Conservation (phyloP, 2,888 invertebrate species). For the Lasioglossum zephyrum region DNA sequence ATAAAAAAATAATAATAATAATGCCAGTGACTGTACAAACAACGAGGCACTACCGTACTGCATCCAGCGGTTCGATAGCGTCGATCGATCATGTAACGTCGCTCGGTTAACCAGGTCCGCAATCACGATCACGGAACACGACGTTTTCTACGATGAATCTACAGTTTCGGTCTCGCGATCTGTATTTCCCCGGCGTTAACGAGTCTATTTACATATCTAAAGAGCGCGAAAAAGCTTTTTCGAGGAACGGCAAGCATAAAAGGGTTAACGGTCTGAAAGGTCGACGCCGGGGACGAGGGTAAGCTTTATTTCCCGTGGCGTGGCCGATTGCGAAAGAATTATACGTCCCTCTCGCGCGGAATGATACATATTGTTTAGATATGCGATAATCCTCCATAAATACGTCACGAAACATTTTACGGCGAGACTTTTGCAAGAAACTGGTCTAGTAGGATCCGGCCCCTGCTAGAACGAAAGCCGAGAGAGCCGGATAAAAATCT, state of each 20-base stretch:
- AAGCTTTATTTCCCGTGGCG: slow-evolving; percentile 32
- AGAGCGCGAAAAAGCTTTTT: slow-evolving; percentile 27
- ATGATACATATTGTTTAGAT: slow-evolving; percentile 51
- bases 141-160: not conserved
- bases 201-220: slow-evolving; percentile 47
- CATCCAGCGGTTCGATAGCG: not conserved
- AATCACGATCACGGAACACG: not conserved
- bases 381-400: slow-evolving; percentile 51
- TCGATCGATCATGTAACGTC: slow-evolving; percentile 2
- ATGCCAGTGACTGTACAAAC: too few species aligned
- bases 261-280: slow-evolving; percentile 40
- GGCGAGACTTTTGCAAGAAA: slow-evolving; percentile 36
- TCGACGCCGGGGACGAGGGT: not conserved
- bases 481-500: slow-evolving; percentile 40
- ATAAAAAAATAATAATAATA: too few species aligned
- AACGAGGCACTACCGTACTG: not conserved
- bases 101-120: not conserved
- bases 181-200: slow-evolving; percentile 9
- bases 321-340: slow-evolving; percentile 44
- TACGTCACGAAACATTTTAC: slow-evolving; percentile 31
- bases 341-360: slow-evolving; percentile 20
- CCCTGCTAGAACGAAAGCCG: slow-evolving; percentile 8
- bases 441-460: slow-evolving; percentile 37
- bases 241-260: slow-evolving; percentile 15
- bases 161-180: slow-evolving; percentile 16